A percentile compares a stretch with the other conserved stretches of the same genome.
phyloP scores from a whole-genome alignment of 2,797 vertebrate species.

The Melanogrammus aeglefinus region DNA sequence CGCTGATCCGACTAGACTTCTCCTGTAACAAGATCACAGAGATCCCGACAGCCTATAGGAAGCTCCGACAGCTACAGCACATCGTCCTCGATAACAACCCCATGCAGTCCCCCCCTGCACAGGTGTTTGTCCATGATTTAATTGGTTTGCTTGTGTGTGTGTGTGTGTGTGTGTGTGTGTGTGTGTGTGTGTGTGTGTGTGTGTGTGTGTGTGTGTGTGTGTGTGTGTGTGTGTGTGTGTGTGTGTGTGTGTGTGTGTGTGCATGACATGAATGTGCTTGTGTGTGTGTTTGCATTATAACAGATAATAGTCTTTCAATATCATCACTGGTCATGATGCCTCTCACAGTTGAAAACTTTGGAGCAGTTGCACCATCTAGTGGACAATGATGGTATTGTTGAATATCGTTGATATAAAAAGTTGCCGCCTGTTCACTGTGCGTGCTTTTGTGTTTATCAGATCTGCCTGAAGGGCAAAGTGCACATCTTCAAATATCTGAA shows the following conservation, averaged over 20 bases:
- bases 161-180: constrained; percentile 6
- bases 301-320: not conserved
- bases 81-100: constrained; percentile 97
- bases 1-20: constrained; percentile 93
- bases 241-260: not conserved
- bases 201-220: not conserved
- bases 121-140: constrained; percentile 73
- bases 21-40: constrained; percentile 98
- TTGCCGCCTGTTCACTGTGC: not conserved
- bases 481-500: constrained; percentile 99
- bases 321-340: not conserved
- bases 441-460: constrained; percentile 74
- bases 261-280: not conserved
- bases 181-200: not conserved
- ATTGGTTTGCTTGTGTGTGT: constrained; percentile 5
- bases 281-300: not conserved
- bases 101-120: constrained; percentile 95
- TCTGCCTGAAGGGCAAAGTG: constrained; percentile 96
- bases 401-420: not conserved
- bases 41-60: constrained; percentile 91
- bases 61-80: constrained; percentile 90
- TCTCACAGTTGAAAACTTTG: not conserved
- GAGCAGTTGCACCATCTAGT: constrained; percentile 44
- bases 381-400: constrained; percentile 10
- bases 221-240: not conserved